Conservation (phyloP, 2,797 vertebrate species). For the Anas georgica region DNA sequence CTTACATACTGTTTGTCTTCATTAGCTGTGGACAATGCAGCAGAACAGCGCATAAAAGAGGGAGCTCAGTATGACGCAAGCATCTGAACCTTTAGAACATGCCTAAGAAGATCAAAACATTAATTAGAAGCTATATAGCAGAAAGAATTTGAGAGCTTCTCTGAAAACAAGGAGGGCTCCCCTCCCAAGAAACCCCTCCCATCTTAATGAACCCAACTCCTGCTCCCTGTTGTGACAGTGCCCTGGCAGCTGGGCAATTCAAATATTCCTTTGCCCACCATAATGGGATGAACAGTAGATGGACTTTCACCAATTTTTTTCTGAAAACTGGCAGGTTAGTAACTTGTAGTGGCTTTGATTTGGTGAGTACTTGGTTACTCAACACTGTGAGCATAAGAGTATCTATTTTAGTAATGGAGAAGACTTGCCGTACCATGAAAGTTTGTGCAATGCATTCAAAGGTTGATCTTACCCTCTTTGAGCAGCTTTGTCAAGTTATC, state of each 20-base stretch:
- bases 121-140: neutral
- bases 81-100: neutral
- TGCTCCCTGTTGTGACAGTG: neutral
- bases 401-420: neutral
- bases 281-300: neutral
- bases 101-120: neutral
- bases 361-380: neutral
- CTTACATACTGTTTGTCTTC: neutral
- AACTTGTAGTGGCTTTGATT: neutral
- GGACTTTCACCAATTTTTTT: neutral
- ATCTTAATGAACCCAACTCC: no score
- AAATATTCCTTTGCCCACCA: neutral
- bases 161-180: neutral
- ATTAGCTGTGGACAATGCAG: neutral
- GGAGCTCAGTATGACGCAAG: neutral
- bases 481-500: neutral
- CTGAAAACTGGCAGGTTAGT: neutral
- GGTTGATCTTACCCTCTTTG: neutral
- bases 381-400: neutral
- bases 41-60: neutral
- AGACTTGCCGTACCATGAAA: neutral
- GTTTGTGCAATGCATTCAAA: rapidly evolving
- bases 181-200: neutral
- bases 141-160: neutral
- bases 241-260: neutral